These are phyloP conservation scores for Asteroscopus sphinx DNA, from an alignment of 2,888 invertebrate species.

Conservation along the genomic window DNA sequence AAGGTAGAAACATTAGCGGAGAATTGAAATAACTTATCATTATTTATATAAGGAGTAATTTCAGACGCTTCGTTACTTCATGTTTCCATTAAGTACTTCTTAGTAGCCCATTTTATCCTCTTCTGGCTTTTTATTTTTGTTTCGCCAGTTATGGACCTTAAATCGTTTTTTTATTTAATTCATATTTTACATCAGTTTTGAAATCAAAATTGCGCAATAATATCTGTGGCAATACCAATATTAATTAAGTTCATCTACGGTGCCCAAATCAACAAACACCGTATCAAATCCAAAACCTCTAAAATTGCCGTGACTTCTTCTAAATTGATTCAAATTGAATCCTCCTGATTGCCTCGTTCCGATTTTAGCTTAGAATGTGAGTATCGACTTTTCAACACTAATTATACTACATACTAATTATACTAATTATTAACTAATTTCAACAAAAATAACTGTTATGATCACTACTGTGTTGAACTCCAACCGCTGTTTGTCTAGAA, in stretches of 20 bases:
- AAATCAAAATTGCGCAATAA: too few species aligned
- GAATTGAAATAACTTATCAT: conserved; percentile 23
- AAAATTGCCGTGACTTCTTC: conserved; percentile 16
- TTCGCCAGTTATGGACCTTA: neutral
- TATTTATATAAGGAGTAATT: conserved; percentile 39
- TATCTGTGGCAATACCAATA: too few species aligned
- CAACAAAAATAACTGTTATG: too few species aligned
- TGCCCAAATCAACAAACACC: too few species aligned
- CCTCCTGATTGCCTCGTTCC: conserved; percentile 26
- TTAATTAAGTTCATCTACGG: too few species aligned
- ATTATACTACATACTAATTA: too few species aligned
- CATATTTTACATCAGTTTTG: too few species aligned
- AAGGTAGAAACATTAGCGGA: conserved; percentile 46
- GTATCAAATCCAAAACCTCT: neutral
- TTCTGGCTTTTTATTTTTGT: conserved; percentile 5
- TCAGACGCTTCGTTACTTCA: neutral
- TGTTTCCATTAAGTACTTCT: conserved; percentile 15
- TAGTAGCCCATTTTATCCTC: conserved; percentile 1
- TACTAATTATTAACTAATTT: too few species aligned
- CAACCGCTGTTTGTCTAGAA: conserved; percentile 44
- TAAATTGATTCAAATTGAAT: conserved; percentile 25
- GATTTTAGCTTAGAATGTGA: conserved; percentile 15
- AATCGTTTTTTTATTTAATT: too few species aligned
- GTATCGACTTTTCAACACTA: conserved; percentile 18
- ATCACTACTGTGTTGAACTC: conserved; percentile 32